Evolutionary conservation across 1,140 invertebrate species (phyloP).

Genomic region (Sarcophaga peregrina): DNA sequence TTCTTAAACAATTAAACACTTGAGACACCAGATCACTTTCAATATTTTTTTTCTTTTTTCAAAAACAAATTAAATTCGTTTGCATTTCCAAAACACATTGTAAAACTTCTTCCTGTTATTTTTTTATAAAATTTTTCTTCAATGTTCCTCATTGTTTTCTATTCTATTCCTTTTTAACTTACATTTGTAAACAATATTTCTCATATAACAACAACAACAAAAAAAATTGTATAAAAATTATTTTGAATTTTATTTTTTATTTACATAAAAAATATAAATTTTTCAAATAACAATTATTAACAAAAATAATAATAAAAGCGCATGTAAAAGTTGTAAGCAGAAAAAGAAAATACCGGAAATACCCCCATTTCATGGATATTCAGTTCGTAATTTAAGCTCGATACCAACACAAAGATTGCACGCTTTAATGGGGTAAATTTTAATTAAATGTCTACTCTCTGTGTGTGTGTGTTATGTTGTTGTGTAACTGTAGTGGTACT

Average conservation of each 20-base stretch:
- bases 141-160: too few relatives aligned
- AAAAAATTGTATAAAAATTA: too few relatives aligned
- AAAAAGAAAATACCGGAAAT: slow-evolving; percentile 63
- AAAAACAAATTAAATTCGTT: too few relatives aligned
- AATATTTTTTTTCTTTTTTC: too few relatives aligned
- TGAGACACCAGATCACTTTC: too few relatives aligned
- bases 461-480: slow-evolving; percentile 30
- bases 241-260: slow-evolving; percentile 14
- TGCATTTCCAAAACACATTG: too few relatives aligned
- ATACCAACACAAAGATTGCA: slow-evolving; percentile 56
- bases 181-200: too few relatives aligned
- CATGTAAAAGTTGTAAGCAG: slow-evolving; percentile 62
- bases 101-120: too few relatives aligned
- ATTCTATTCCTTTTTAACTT: too few relatives aligned
- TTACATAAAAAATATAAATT: slow-evolving; percentile 27
- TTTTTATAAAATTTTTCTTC: too few relatives aligned
- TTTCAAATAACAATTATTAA: slow-evolving; percentile 49
- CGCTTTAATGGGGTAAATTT: slow-evolving; percentile 61
- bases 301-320: slow-evolving; percentile 51
- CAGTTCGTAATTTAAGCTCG: slow-evolving; percentile 60
- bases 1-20: too few relatives aligned
- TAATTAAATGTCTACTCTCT: slow-evolving; percentile 36
- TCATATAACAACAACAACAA: too few relatives aligned
- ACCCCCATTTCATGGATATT: slow-evolving; percentile 62
- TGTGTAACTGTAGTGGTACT: not conserved